Evolutionary conservation across 2,888 invertebrate species (phyloP), one percentile per base, ranked within the genome.

Genomic region (Blastobasis lacticolella): DNA sequence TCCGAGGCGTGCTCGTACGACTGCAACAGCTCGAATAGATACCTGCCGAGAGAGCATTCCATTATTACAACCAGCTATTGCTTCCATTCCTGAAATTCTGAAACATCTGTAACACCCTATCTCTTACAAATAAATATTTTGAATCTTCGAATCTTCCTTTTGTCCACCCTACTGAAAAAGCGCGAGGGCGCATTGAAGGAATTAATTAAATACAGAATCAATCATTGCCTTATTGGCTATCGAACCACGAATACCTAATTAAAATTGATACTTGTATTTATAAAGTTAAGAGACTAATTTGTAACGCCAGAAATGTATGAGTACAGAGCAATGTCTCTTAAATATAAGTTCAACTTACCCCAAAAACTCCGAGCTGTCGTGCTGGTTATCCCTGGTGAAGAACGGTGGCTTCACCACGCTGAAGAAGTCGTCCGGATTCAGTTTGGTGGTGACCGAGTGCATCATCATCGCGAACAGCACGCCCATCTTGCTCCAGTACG

Each of bases 301-400:
- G 23, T 23, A 23, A 23, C 23, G 3, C 23, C 23, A 23, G 23
- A 23, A 23, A 23, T 45, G 23, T 10, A n/a, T 45, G 6, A 10
- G 7, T 10, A 10, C 9, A n/a, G 45, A 10, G 7, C 46, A 23
- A 46, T 7, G 6, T 6, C 6, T 6, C 36, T 23, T 40, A n/a
- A 23, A 8, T 10, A 52, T 50, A 43, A 8, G 36, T 38, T 38
- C 7, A 43, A 62, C 78, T 80, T 88, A 94, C 78, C 94, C 93
- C 51, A 96, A 81, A 79, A 95, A 96, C 79, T 96, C 96, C 0
- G 95, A 95, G 76, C 96, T 95, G 66, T 96, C 96, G 67, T 97
- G 96, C 66, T 97, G 96, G 57, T 93, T 90, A 10, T 95, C 93
- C 5, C 90, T 89, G 40, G 91, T 89, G 74, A 96, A 96, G 67